Percentiles rank a stretch among this genome's conserved stretches.
phyloP scores from a whole-genome alignment of 2,113 vertebrate species.

The Gracilinanus agilis region DNA sequence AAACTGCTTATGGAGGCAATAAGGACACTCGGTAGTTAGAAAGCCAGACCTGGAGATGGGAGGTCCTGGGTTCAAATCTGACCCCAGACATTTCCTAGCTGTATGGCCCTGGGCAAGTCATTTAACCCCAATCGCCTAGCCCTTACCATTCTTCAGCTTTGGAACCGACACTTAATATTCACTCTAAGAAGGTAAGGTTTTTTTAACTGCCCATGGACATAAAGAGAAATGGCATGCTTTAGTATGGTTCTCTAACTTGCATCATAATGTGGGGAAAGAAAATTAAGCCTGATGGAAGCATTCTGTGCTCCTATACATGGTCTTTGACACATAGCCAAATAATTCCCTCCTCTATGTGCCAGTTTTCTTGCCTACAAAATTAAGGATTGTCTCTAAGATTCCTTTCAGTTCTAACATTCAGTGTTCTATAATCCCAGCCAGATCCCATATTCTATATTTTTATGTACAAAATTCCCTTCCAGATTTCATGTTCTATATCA shows the following conservation, averaged over 20 bases:
- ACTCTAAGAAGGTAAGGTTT: too few relatives aligned
- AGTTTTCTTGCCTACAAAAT: background rate
- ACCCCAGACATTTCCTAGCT: too few relatives aligned
- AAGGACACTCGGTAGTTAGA: too few relatives aligned
- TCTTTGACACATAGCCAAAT: background rate
- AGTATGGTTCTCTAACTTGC: background rate
- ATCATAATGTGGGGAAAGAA: conserved; percentile 43
- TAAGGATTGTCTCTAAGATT: background rate
- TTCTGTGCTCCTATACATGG: conserved; percentile 39
- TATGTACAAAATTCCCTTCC: background rate
- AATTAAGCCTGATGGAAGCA: conserved; percentile 71
- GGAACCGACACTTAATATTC: too few relatives aligned
- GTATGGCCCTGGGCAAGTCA: too few relatives aligned
- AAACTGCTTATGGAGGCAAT: background rate
- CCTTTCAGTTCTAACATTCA: background rate
- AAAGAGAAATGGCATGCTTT: background rate
- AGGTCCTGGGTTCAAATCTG: too few relatives aligned
- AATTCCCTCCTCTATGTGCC: background rate
- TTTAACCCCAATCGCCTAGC: too few relatives aligned
- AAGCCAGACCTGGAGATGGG: too few relatives aligned
- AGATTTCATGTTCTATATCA: background rate
- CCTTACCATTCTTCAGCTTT: too few relatives aligned
- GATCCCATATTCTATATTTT: background rate
- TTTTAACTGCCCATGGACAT: too few relatives aligned
- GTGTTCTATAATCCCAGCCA: background rate